Percentiles rank a stretch among this genome's conserved stretches.
Evolutionary conservation across 2,888 invertebrate genomes (phyloP).

Genomic region (Nomada ruficornis): DNA sequence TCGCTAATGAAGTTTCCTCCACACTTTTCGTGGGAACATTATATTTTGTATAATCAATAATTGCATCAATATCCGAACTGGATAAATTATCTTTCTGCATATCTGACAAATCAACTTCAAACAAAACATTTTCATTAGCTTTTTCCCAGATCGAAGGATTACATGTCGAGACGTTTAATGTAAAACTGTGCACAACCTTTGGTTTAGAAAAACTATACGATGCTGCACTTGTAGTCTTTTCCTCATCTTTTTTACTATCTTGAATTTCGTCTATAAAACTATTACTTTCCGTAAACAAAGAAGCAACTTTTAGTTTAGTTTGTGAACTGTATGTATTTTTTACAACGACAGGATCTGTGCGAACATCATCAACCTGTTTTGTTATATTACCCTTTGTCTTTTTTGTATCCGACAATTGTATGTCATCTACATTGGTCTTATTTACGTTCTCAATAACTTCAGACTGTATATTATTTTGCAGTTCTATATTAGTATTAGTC

Average conservation of each 20-base stretch:
- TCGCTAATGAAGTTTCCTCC: neutral
- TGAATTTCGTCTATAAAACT: constrained; percentile 17
- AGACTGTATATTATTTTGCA: constrained; percentile 13
- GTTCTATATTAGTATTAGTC: neutral
- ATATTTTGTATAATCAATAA: constrained; percentile 64
- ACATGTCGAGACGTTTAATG: constrained; percentile 37
- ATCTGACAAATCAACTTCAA: constrained; percentile 70
- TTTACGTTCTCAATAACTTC: constrained; percentile 2
- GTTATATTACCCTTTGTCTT: neutral
- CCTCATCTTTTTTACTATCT: neutral
- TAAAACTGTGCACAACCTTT: constrained; percentile 60
- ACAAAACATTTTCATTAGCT: constrained; percentile 67
- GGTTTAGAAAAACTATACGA: constrained; percentile 26
- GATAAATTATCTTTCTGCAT: constrained; percentile 53
- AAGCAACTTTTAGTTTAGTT: constrained; percentile 37
- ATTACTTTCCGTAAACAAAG: constrained; percentile 26
- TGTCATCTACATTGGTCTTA: neutral
- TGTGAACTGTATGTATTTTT: neutral
- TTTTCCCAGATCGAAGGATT: constrained; percentile 68
- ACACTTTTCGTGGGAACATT: constrained; percentile 21
- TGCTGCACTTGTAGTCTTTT: constrained; percentile 1
- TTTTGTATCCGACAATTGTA: neutral
- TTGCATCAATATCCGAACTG: constrained; percentile 49
- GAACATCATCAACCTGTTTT: neutral
- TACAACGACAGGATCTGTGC: neutral